These are phyloP conservation scores for Mya arenaria DNA, from an alignment of 1,140 invertebrate genomes.

Conservation along the genomic window DNA sequence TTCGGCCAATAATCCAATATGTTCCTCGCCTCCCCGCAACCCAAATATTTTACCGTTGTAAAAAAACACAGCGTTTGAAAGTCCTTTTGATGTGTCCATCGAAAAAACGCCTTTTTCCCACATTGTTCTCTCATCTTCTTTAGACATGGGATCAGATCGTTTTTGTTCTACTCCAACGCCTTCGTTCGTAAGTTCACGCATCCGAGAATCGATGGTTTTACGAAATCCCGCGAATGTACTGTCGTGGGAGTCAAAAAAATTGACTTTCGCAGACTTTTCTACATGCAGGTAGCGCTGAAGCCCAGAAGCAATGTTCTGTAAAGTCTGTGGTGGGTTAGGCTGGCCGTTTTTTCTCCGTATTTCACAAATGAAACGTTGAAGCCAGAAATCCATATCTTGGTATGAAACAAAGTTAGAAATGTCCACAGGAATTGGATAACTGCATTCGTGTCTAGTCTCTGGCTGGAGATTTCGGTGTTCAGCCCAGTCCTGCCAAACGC, in stretches of 20 bases:
- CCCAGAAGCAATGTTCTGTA: neutral
- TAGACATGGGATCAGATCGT: neutral
- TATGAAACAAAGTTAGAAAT: neutral
- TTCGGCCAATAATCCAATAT: neutral
- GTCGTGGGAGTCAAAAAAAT: neutral
- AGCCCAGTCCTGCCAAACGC: neutral
- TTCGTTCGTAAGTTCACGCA: neutral
- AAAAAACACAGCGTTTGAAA: conserved; percentile 25
- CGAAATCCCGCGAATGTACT: neutral
- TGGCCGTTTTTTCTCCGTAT: conserved; percentile 6
- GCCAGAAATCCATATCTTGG: neutral
- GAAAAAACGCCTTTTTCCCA: conserved; percentile 23
- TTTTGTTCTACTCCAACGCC: neutral
- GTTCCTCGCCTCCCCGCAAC: conserved; percentile 24
- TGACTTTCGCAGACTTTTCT: neutral
- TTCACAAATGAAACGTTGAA: conserved; percentile 14
- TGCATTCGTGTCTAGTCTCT: neutral
- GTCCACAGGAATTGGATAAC: neutral
- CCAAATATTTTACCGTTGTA: conserved; percentile 40
- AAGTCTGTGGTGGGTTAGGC: neutral
- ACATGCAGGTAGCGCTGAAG: neutral
- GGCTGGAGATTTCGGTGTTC: neutral
- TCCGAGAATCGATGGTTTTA: neutral
- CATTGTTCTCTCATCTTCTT: neutral
- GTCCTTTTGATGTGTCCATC: neutral